Evolutionary conservation across 53 echinoderm and acorn worm genomes (phyloP), one percentile per base, ranked within the genome.

Genomic region (Luidia sarsii): DNA sequence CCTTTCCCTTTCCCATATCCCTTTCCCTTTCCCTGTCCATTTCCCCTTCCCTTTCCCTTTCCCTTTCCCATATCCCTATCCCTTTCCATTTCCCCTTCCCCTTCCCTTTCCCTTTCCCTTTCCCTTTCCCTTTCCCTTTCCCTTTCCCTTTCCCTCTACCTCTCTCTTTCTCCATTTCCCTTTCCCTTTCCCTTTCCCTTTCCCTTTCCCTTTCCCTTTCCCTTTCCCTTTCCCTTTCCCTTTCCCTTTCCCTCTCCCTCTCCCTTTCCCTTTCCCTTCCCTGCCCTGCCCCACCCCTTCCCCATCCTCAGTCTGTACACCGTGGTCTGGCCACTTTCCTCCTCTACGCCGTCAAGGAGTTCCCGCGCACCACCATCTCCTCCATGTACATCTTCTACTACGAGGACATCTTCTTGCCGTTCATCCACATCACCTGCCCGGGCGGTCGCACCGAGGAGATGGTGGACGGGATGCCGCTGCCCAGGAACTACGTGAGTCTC

Each of bases 351-450:
- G 71, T 92, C 51, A 83, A 92, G 61, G 95, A 95, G 69, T 95
- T 92, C 49, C 95, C 95, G 33, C 89, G 95, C 9, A 84, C 91
- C 24, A 91, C 95, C 39, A 87, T 95, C 67, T 83, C 92, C 35
- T 85, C 89, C 46, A 89, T 95, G 87, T 95, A 92, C 74, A 89
- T 90, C 68, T 95, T 95, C 69, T 87, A 95, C 43, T 95, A 89
- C 64, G 92, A 95, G 50, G 95, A 95, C 45, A 74, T 95, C 56
- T 95, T 95, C 71, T 82, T 95, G 13, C 95, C 95, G 4, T 95
- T 95, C 43, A 86, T 95, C 22, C 86, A 90, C 72, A 82, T 89
- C 23, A 92, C 89, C 34, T 95, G 95, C 63, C 95, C 95, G 0
- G 79, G 67, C 1, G 61, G 81, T 28, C 59, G 37, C 19, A 65